phyloP scores from a whole-genome alignment of 2,888 invertebrate genomes.

The Lacanobia oleracea region DNA sequence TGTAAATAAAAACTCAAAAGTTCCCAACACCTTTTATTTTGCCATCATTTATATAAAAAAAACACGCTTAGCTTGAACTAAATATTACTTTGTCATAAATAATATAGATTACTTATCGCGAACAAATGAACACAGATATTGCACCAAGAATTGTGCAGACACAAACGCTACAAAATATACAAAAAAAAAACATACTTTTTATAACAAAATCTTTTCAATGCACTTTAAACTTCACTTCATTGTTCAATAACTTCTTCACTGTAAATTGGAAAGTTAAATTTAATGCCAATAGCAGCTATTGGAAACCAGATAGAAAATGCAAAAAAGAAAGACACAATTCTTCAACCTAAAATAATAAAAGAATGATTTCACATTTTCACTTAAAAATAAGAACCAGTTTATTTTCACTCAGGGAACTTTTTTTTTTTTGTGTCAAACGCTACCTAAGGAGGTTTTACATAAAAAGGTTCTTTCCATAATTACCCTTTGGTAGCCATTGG shows the following conservation, averaged over 20 bases:
- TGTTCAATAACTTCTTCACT: slow-evolving; percentile 17
- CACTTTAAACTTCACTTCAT: slow-evolving; percentile 35
- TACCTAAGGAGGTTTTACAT: slow-evolving; percentile 14
- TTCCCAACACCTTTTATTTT: slow-evolving; percentile 71
- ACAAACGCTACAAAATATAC: slow-evolving; percentile 55
- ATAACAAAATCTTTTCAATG: slow-evolving; percentile 48
- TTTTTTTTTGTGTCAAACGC: slow-evolving; percentile 2
- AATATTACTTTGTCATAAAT: slow-evolving; percentile 53
- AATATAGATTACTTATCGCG: slow-evolving; percentile 46
- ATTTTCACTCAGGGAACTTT: slow-evolving; percentile 6
- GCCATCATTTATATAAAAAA: slow-evolving; percentile 59
- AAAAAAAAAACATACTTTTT: slow-evolving; percentile 26
- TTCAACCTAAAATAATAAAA: slow-evolving; percentile 7
- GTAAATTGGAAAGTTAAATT: slow-evolving; percentile 27
- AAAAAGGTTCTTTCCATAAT: slow-evolving; percentile 44
- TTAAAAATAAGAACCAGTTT: slow-evolving; percentile 49
- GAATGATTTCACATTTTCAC: slow-evolving; percentile 21
- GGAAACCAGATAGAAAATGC: background rate
- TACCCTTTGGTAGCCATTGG: slow-evolving; percentile 70
- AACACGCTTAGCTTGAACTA: slow-evolving; percentile 45
- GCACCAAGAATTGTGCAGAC: slow-evolving; percentile 39
- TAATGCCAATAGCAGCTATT: slow-evolving; percentile 2
- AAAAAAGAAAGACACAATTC: slow-evolving; percentile 10
- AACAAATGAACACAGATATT: slow-evolving; percentile 55
- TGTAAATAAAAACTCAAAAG: slow-evolving; percentile 42